Percentiles rank a stretch among this genome's conserved stretches.
Conservation (phyloP, 2,888 invertebrate species). For the Sminthurinus aureus region DNA sequence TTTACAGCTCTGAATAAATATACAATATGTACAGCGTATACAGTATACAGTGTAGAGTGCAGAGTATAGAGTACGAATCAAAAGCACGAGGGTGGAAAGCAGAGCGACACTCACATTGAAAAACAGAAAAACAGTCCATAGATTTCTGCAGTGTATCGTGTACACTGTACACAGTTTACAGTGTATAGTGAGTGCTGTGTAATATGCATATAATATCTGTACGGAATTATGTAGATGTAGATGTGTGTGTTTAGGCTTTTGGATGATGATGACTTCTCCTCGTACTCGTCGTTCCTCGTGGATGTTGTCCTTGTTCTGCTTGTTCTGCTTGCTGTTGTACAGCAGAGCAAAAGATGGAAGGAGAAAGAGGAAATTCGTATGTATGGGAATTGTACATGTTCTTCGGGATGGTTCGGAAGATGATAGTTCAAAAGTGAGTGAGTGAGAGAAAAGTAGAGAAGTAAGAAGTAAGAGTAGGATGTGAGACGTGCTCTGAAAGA, state of each 20-base stretch:
- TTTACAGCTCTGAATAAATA: neutral
- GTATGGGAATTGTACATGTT: conserved; percentile 23
- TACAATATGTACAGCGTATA: neutral
- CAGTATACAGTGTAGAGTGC: neutral
- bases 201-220: too few relatives aligned
- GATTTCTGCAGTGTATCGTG: neutral
- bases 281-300: too few relatives aligned
- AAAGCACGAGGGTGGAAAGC: neutral
- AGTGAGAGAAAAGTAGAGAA: neutral
- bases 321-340: neutral
- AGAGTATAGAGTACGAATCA: neutral
- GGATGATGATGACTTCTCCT: too few relatives aligned
- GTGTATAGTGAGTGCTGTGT: too few relatives aligned
- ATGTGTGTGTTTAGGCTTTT: too few relatives aligned
- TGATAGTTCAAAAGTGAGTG: conserved; percentile 36
- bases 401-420: conserved; percentile 1
- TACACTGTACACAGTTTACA: too few relatives aligned
- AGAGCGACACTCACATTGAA: neutral
- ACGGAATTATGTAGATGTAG: too few relatives aligned
- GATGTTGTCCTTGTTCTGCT: neutral
- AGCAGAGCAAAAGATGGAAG: conserved; percentile 29
- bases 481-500: conserved; percentile 10
- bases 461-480: neutral
- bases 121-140: too few relatives aligned
- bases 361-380: conserved; percentile 8